These are phyloP conservation scores for Scolopax bukidnonensis DNA, from an alignment of 2,797 vertebrate species.

Conservation along the genomic window DNA sequence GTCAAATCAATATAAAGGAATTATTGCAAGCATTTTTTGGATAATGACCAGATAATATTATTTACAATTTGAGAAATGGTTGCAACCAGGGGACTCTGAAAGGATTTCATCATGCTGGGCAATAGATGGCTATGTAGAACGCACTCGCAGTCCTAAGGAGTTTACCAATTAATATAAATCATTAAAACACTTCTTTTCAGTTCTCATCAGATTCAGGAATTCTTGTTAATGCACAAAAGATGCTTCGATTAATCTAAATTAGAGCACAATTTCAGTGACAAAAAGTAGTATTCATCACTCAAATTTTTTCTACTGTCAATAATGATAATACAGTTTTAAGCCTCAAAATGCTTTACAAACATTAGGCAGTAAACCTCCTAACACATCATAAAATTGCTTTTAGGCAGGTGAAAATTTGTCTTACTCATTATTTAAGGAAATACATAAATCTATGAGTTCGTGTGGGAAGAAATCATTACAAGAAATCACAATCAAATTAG, in stretches of 20 bases:
- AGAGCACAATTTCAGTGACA: neutral
- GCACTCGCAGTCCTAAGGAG: neutral
- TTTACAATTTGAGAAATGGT: neutral
- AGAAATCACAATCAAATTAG: neutral
- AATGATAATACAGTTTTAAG: neutral
- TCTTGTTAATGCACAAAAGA: neutral
- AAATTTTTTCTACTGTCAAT: neutral
- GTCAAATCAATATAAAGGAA: neutral
- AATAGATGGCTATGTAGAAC: neutral
- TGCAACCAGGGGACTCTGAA: neutral
- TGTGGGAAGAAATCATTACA: neutral
- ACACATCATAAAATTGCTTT: neutral
- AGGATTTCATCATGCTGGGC: neutral
- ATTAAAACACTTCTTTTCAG: neutral
- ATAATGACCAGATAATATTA: neutral
- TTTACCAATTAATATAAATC: neutral
- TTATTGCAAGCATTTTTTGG: neutral
- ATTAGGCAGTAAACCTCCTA: neutral
- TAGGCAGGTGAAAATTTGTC: neutral
- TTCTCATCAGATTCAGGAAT: neutral
- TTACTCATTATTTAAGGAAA: neutral
- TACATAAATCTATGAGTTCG: neutral
- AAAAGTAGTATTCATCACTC: neutral
- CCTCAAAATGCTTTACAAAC: neutral
- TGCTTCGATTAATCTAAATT: slow-evolving; percentile 10